Base-by-base conservation (phyloP, 2,113 vertebrate genomes). In the Cavia aperea region DNA sequence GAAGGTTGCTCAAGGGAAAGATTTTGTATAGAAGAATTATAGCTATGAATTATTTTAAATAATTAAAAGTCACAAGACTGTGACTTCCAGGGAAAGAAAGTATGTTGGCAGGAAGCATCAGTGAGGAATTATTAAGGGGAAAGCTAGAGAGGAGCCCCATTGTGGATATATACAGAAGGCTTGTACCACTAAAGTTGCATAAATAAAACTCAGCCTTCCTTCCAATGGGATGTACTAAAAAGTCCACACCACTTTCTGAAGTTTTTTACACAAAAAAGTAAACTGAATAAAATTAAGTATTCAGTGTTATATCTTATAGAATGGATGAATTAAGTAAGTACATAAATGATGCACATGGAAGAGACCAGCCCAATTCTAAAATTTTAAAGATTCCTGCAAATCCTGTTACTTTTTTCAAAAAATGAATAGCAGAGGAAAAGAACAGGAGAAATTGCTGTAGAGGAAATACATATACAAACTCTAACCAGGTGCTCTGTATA, bases 181-280 rank as follows among this genome's bases (percentile, higher is more conserved):
- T 15, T 13, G 31, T 0, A 39, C 29, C n/a, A 56, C 7, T 10
- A 29, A 36, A 56, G 7, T 1, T 31, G 31, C 5, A 8, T 7
- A 33, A 51, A 3, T 36, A 36, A 39, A 68, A 72, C 4, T 6
- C 0, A 7, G 10, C 2, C 54, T 51, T 85, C 21, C 56, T 66
- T 10, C 21, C 23, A 10, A 6, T 7, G 10, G n/a, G 49, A 78
- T 31, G 13, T 16, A 23, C 18, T 60, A 46, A 54, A 65, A 78
- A 83, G 36, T 26, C 24, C 51, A 23, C 9, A 54, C 31, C 21
- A 43, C 19, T 29, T 79, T 12, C 26, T 33, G 33, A 0, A 86
- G 1, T 33, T 19, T 14, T 63, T 43, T 26, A 14, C 15, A 77
- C 39, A 68, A 63, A 60, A 60, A 60, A 60, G 16, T 21, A 81